phyloP scores from a whole-genome alignment of 2,888 invertebrate genomes.

The Oligia strigilis region DNA sequence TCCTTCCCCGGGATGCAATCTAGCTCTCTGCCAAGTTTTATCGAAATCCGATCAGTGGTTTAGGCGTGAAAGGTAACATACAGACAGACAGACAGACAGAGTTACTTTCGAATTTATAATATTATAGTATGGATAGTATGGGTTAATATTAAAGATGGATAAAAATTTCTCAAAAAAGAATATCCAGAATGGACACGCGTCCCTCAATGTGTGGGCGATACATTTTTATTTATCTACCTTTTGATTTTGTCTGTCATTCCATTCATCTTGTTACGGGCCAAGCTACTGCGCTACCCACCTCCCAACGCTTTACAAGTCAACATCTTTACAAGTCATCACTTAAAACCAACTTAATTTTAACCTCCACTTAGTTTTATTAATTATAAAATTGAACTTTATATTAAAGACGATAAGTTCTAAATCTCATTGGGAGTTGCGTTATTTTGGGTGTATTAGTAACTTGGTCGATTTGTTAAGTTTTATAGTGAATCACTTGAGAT shows the following conservation, averaged over 20 bases:
- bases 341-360: constrained; percentile 55
- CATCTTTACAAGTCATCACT: constrained; percentile 77
- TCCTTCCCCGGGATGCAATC: too few relatives aligned
- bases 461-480: constrained; percentile 71
- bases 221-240: constrained; percentile 75
- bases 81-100: too few relatives aligned
- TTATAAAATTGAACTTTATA: constrained; percentile 67
- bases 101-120: too few relatives aligned
- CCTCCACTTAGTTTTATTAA: constrained; percentile 11
- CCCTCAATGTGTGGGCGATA: constrained; percentile 81
- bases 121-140: too few relatives aligned
- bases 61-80: too few relatives aligned
- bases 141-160: background rate
- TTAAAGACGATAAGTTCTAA: constrained; percentile 61
- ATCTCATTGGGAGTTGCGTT: constrained; percentile 20
- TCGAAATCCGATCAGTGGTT: too few relatives aligned
- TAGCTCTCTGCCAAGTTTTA: too few relatives aligned
- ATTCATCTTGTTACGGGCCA: constrained; percentile 81
- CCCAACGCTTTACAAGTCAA: constrained; percentile 73
- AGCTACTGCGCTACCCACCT: constrained; percentile 85
- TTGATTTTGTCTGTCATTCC: constrained; percentile 81
- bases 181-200: constrained; percentile 69
- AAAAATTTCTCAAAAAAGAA: background rate
- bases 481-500: constrained; percentile 85
- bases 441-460: constrained; percentile 27